Conservation (phyloP, 2,113 vertebrate species). For the Circaetus cinerascens region DNA sequence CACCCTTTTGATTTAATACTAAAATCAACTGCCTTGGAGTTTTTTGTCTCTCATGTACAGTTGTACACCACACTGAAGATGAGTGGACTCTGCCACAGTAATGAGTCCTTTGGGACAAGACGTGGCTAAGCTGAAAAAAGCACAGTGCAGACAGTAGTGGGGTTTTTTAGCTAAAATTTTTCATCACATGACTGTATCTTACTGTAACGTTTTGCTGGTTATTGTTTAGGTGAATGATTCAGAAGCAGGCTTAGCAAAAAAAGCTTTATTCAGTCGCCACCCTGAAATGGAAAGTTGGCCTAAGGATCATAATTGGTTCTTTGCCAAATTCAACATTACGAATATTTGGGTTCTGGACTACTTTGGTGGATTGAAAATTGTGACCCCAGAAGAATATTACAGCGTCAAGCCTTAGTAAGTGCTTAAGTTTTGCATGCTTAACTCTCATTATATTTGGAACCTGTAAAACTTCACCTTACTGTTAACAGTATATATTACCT, state of each 20-base stretch:
- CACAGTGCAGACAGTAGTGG: background rate
- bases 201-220: background rate
- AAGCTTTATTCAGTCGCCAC: slow-evolving; percentile 85
- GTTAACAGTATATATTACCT: background rate
- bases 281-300: slow-evolving; percentile 94
- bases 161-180: background rate
- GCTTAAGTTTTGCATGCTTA: background rate
- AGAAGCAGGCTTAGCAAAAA: slow-evolving; percentile 80
- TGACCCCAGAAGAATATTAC: slow-evolving; percentile 89
- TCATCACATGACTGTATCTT: background rate
- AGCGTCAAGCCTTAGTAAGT: slow-evolving; percentile 76
- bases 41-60: background rate
- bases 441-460: background rate
- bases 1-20: background rate
- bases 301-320: slow-evolving; percentile 90
- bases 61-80: background rate
- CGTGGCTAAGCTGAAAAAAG: background rate
- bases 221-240: slow-evolving; percentile 80
- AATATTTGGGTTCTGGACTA: slow-evolving; percentile 95
- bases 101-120: background rate
- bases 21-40: background rate
- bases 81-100: background rate
- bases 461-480: background rate
- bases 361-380: slow-evolving; percentile 90
- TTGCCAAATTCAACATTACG: slow-evolving; percentile 91